Conservation (phyloP, 2,888 invertebrate genomes). For the Troglohyphantes excavatus region DNA sequence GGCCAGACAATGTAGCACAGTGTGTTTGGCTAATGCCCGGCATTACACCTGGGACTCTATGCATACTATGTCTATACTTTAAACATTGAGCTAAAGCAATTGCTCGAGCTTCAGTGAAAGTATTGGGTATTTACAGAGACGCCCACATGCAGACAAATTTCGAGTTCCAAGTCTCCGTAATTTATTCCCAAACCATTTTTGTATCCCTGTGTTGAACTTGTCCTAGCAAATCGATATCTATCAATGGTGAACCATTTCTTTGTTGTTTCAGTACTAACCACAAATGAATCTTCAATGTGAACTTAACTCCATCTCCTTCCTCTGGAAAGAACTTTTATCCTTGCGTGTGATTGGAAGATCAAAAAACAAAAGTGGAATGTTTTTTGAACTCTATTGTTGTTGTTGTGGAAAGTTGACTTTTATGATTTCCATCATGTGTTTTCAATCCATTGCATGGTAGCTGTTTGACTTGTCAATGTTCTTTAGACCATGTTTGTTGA, state of each 20-base stretch:
- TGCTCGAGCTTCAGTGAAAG: too few relatives aligned
- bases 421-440: slow-evolving; percentile 41
- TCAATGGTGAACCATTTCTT: neutral
- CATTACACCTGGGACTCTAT: too few relatives aligned
- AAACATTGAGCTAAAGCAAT: too few relatives aligned
- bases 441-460: slow-evolving; percentile 27
- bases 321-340: slow-evolving; percentile 35
- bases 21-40: too few relatives aligned
- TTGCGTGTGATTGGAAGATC: slow-evolving; percentile 46
- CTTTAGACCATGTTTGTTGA: slow-evolving; percentile 1
- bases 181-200: too few relatives aligned
- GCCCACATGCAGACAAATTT: too few relatives aligned
- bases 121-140: too few relatives aligned
- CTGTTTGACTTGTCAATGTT: slow-evolving; percentile 4
- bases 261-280: slow-evolving; percentile 34
- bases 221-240: too few relatives aligned
- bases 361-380: slow-evolving; percentile 44
- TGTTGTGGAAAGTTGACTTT: slow-evolving; percentile 40
- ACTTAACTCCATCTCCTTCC: slow-evolving; percentile 43
- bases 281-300: slow-evolving; percentile 34
- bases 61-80: too few relatives aligned
- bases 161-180: too few relatives aligned
- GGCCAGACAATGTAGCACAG: too few relatives aligned
- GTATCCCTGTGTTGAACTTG: too few relatives aligned
- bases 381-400: slow-evolving; percentile 21